phyloP scores from a whole-genome alignment of 1,140 invertebrate species.

The Tenebrio molitor region DNA sequence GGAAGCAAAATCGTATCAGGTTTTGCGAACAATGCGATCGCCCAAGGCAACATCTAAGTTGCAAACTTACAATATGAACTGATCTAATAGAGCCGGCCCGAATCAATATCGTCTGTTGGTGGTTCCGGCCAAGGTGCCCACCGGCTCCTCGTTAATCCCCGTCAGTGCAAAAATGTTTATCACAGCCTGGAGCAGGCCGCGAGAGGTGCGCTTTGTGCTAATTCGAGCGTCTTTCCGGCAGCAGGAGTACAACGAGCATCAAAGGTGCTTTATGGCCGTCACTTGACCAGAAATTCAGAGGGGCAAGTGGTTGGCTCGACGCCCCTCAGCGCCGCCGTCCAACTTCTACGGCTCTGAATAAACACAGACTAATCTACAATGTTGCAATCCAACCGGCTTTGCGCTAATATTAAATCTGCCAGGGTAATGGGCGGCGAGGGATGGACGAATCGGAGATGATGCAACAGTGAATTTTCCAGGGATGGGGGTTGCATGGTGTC shows the following conservation, averaged over 20 bases:
- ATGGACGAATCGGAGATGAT: conserved; percentile 36
- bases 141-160: conserved; percentile 1
- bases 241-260: conserved; percentile 42
- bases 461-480: too few relatives aligned
- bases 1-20: neutral
- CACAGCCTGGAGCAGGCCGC: conserved; percentile 2
- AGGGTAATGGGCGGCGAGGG: conserved; percentile 52
- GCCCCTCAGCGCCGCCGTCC: conserved; percentile 18
- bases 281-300: conserved; percentile 55
- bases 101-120: conserved; percentile 38
- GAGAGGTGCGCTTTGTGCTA: neutral
- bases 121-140: neutral
- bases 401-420: conserved; percentile 57
- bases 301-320: neutral
- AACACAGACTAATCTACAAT: conserved; percentile 60
- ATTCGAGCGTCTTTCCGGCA: conserved; percentile 3
- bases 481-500: too few relatives aligned
- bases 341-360: conserved; percentile 56
- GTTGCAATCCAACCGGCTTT: conserved; percentile 57
- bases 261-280: conserved; percentile 54
- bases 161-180: conserved; percentile 19
- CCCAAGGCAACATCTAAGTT: conserved; percentile 43
- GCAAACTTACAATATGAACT: conserved; percentile 46
- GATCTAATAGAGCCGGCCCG: conserved; percentile 41
- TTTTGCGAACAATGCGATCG: conserved; percentile 25